These are phyloP conservation scores for Nesoenas mayeri DNA, from an alignment of 2,113 vertebrate species.

Conservation along the genomic window DNA sequence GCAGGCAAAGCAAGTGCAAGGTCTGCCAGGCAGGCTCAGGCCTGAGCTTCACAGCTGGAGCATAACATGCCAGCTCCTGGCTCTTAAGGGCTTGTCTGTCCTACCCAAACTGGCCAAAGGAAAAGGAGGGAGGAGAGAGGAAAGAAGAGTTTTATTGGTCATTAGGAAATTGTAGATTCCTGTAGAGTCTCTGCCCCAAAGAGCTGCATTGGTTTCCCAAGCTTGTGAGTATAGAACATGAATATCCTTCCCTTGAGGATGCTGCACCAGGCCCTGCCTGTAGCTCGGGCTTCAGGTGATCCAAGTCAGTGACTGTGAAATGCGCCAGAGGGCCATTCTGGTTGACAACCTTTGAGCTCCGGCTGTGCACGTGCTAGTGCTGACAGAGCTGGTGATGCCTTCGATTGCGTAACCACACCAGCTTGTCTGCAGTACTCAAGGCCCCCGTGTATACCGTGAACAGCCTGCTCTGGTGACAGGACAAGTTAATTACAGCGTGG, in stretches of 20 bases:
- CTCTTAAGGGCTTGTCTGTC: not conserved
- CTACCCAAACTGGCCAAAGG: not conserved
- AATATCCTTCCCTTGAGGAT: not conserved
- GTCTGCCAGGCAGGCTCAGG: not conserved
- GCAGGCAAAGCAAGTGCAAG: accelerated
- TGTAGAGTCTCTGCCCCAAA: not conserved
- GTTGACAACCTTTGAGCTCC: accelerated
- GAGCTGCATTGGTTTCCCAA: not conserved
- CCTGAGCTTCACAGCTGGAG: not conserved
- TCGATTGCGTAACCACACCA: accelerated
- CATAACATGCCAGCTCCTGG: accelerated
- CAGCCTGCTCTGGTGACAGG: not conserved
- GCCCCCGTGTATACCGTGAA: accelerated
- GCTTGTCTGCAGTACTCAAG: not conserved
- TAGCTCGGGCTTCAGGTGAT: not conserved
- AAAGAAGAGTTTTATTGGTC: not conserved
- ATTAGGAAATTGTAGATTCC: not conserved
- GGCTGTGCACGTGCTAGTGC: not conserved
- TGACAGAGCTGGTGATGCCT: accelerated
- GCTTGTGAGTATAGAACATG: accelerated
- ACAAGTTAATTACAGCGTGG: not conserved
- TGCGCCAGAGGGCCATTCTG: not conserved
- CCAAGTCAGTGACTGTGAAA: not conserved
- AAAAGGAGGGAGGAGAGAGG: not conserved
- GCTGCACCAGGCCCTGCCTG: not conserved